Evolutionary conservation across 2,797 vertebrate genomes (phyloP).

Genomic region (Microctenopoma stevenorrisi): DNA sequence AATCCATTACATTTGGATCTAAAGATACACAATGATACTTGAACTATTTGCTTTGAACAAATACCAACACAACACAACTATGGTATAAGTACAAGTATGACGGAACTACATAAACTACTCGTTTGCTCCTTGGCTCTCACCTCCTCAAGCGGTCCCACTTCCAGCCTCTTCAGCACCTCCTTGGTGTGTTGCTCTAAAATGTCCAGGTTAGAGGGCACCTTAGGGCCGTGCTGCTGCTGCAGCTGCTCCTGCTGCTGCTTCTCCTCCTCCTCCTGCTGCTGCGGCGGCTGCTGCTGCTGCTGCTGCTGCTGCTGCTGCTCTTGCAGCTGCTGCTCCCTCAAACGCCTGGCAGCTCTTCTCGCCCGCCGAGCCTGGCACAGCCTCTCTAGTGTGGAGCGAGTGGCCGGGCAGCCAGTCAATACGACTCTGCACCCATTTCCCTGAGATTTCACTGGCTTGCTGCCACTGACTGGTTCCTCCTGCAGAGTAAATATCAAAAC

Average conservation of each 20-base stretch:
- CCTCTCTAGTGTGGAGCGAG: slow-evolving; percentile 88
- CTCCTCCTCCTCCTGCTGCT: no score
- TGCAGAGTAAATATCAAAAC: slow-evolving; percentile 53
- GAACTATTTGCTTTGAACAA: background rate
- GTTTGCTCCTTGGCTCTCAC: slow-evolving; percentile 72
- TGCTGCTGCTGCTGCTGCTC: slow-evolving; percentile 63
- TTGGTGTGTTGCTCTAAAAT: slow-evolving; percentile 95
- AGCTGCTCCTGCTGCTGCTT: slow-evolving; percentile 56
- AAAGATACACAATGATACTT: background rate
- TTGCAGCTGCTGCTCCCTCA: slow-evolving; percentile 85
- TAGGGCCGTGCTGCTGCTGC: slow-evolving; percentile 76
- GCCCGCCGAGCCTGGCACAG: slow-evolving; percentile 88
- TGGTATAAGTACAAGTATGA: no score
- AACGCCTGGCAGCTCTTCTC: slow-evolving; percentile 87
- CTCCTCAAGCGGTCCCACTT: slow-evolving; percentile 94
- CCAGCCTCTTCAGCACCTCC: slow-evolving; percentile 93
- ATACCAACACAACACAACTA: no score
- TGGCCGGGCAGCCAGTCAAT: slow-evolving; percentile 83
- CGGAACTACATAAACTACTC: no score
- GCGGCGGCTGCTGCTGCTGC: no score
- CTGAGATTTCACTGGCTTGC: slow-evolving; percentile 95
- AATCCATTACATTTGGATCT: background rate
- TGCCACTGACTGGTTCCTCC: slow-evolving; percentile 87
- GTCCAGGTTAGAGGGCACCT: slow-evolving; percentile 92
- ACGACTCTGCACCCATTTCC: slow-evolving; percentile 81